Evolutionary conservation across 2,888 invertebrate species (phyloP), one percentile per base, ranked within the genome.

Genomic region (Agrochola circellaris): DNA sequence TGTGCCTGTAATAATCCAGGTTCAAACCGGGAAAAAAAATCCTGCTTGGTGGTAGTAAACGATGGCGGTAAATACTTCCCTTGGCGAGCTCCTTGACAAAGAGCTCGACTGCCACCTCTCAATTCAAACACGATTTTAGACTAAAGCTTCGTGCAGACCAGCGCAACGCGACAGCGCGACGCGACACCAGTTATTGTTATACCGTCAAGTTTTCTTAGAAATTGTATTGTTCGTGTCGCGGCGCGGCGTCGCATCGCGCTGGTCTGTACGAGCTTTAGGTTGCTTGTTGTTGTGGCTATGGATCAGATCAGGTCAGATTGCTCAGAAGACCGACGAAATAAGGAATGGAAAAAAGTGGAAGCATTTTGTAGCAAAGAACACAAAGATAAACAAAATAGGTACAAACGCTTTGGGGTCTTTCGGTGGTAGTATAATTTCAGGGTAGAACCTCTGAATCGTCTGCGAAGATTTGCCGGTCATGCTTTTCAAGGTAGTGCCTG

Each of bases 371-470:
- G 17, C 13, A 65, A 77, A 48, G 26, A 51, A 34, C 5, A 77
- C 1, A 58, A 42, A 7, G 34, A 26, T 56, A 69, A 34, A 20
- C 0, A n/a, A 61, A 62, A 15, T 13, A 42, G 48, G 66, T 79
- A 91, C 93, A 91, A 79, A 95, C 95, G 90, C 90, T 85, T 86
- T 85, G 2, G 82, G 76, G 48, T 91, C 91, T 78, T 84, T 89
- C 15, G 76, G 75, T 5, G 95, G 95, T 69, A 95, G 67, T 4
- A 85, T 78, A 56, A 95, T 90, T 56, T 94, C 92, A 8, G 94
- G 93, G 78, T 94, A 95, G 45, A 94, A 58, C 69, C 91, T 92
- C 34, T 82, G 88, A 15, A 82, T 81, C 2, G 76, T 69, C 11
- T 80, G 77, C 67, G 86, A 84, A 85, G 93, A 93, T 80, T 94